Evolutionary conservation across 2,113 vertebrate genomes (phyloP).

Genomic region (Laterallus jamaicensis): DNA sequence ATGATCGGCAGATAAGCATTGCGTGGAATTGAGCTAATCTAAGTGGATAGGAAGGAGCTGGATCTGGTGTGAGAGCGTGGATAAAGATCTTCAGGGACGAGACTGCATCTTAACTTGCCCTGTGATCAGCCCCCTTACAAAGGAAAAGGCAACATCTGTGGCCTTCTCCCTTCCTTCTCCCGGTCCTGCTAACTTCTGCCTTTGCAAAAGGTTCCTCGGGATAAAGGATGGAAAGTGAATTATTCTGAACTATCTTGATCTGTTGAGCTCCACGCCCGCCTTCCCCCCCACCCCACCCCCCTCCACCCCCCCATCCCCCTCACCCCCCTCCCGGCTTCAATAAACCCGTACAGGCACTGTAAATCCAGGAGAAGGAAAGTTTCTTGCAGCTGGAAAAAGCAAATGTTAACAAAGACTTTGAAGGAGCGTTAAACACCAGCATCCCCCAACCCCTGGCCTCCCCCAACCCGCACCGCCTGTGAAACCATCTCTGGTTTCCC

Average conservation of each 20-base stretch:
- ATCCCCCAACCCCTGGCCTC: neutral
- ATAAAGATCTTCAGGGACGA: conserved; percentile 30
- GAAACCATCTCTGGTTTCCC: neutral
- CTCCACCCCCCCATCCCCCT: neutral
- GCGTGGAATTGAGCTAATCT: conserved; percentile 23
- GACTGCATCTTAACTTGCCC: conserved; percentile 27
- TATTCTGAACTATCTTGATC: conserved; percentile 25
- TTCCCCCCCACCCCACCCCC: neutral
- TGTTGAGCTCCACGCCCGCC: conserved; percentile 9
- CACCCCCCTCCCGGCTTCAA: neutral
- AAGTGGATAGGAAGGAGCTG: conserved; percentile 18
- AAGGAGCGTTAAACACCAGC: neutral
- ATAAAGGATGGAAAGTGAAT: neutral
- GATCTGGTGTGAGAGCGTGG: conserved; percentile 1
- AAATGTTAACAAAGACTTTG: neutral
- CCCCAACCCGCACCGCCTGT: neutral
- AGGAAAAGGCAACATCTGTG: conserved; percentile 24
- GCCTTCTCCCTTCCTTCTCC: neutral
- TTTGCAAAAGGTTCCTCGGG: conserved; percentile 4
- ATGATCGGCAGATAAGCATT: conserved; percentile 35
- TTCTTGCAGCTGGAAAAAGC: conserved; percentile 68
- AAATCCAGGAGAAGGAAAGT: conserved; percentile 68
- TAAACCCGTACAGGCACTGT: conserved; percentile 5
- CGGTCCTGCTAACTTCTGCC: conserved; percentile 17
- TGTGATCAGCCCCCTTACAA: neutral